Percentiles rank a stretch among this genome's conserved stretches.
phyloP scores from a whole-genome alignment of 2,797 vertebrate species.

The Coregonus suidteri region DNA sequence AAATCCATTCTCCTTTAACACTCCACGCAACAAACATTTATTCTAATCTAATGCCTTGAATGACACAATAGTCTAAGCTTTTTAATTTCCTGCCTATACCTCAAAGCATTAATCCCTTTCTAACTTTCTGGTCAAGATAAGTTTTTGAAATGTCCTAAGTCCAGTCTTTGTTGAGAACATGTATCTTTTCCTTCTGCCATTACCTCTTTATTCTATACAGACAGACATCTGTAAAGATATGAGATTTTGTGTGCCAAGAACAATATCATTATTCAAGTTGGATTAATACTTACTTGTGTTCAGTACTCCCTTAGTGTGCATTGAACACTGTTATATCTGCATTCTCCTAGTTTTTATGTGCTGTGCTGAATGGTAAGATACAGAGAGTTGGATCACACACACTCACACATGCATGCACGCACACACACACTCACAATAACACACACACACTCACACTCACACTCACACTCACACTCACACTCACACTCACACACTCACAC shows the following conservation, averaged over 20 bases:
- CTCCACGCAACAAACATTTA: neutral
- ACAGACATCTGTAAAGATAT: conserved; percentile 3
- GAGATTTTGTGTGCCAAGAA: conserved; percentile 26
- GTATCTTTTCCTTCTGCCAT: neutral
- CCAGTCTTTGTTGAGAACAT: neutral
- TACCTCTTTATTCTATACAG: neutral
- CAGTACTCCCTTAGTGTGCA: neutral
- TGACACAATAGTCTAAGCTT: neutral
- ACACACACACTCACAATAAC: too few species aligned
- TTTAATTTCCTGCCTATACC: neutral
- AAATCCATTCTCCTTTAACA: neutral
- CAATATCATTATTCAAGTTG: conserved; percentile 34
- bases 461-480: neutral
- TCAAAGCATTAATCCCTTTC: neutral
- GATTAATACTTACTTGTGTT: conserved; percentile 8
- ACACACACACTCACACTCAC: neutral
- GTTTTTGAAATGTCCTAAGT: neutral
- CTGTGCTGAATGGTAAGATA: conserved; percentile 30
- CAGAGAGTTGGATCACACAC: neutral
- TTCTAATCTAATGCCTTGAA: neutral
- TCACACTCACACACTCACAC: neutral
- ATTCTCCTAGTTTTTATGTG: neutral
- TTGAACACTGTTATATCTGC: conserved; percentile 3
- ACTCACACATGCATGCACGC: neutral
- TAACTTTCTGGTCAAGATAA: neutral